A percentile compares a stretch with the other conserved stretches of the same genome.
Conservation (phyloP, 2,113 vertebrate species). For the Plecturocebus donacophilus region DNA sequence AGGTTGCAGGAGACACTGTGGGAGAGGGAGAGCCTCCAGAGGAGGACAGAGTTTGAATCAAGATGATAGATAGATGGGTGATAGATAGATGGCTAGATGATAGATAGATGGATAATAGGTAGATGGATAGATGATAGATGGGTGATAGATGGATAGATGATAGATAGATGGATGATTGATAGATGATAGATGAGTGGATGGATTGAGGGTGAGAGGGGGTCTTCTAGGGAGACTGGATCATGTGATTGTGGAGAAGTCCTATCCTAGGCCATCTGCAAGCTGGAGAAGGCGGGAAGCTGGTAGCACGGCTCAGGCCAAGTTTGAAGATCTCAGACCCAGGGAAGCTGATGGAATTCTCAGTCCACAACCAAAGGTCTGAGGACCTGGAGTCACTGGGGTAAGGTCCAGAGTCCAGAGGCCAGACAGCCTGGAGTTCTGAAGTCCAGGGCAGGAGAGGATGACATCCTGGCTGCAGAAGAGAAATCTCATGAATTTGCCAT, state of each 20-base stretch:
- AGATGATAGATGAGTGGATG: not conserved
- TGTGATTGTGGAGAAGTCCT: not conserved
- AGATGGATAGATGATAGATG: too few relatives aligned
- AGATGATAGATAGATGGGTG: too few relatives aligned
- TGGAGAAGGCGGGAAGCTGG: not conserved
- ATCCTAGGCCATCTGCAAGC: not conserved
- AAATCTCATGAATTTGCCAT: not conserved
- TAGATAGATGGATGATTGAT: too few relatives aligned
- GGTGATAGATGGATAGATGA: too few relatives aligned
- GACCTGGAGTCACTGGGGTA: not conserved
- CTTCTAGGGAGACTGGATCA: not conserved
- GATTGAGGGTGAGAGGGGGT: not conserved
- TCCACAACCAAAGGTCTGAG: not conserved
- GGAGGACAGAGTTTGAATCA: too few relatives aligned
- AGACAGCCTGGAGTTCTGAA: not conserved
- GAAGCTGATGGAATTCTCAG: not conserved
- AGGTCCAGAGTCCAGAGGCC: not conserved
- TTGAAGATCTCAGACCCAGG: not conserved
- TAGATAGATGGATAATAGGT: too few relatives aligned
- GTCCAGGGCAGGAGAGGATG: not conserved
- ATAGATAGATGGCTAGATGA: too few relatives aligned
- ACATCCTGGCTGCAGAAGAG: not conserved
- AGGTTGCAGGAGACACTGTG: too few relatives aligned
- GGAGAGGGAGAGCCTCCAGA: too few relatives aligned
- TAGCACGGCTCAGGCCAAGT: not conserved